phyloP scores from a whole-genome alignment of 2,797 vertebrate genomes.

The Salarias fasciatus region DNA sequence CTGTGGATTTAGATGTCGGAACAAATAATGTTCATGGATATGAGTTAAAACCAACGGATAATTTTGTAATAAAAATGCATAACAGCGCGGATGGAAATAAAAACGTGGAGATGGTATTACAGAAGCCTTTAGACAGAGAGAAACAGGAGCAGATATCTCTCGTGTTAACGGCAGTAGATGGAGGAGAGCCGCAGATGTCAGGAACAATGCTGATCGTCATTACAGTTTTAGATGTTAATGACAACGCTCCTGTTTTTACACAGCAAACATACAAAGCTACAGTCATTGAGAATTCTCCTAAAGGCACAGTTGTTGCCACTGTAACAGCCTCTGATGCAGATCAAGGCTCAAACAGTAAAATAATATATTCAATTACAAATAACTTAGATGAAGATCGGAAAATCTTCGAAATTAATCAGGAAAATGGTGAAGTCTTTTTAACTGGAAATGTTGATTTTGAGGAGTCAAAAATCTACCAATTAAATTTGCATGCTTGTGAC shows the following conservation, averaged over 20 bases:
- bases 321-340: conserved; percentile 65
- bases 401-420: conserved; percentile 32
- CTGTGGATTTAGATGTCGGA: conserved; percentile 80
- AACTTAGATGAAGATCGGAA: background rate
- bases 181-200: conserved; percentile 68
- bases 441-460: conserved; percentile 62
- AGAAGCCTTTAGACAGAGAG: conserved; percentile 75
- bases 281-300: conserved; percentile 59
- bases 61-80: conserved; percentile 64
- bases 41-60: conserved; percentile 53
- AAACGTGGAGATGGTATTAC: conserved; percentile 73
- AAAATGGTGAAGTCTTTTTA: conserved; percentile 38
- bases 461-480: conserved; percentile 45
- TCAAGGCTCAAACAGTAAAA: conserved; percentile 20
- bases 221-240: conserved; percentile 65
- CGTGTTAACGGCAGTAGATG: conserved; percentile 70
- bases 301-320: conserved; percentile 44
- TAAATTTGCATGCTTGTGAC: conserved; percentile 76
- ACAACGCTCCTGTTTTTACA: conserved; percentile 72
- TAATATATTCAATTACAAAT: conserved; percentile 51
- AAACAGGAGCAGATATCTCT: conserved; percentile 58
- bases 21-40: conserved; percentile 67
- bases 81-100: conserved; percentile 49
- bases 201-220: conserved; percentile 69
- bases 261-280: conserved; percentile 55